A percentile compares a stretch with the other conserved stretches of the same genome.
Evolutionary conservation across 2,888 invertebrate genomes (phyloP).

Genomic region (Lasioglossum vierecki): DNA sequence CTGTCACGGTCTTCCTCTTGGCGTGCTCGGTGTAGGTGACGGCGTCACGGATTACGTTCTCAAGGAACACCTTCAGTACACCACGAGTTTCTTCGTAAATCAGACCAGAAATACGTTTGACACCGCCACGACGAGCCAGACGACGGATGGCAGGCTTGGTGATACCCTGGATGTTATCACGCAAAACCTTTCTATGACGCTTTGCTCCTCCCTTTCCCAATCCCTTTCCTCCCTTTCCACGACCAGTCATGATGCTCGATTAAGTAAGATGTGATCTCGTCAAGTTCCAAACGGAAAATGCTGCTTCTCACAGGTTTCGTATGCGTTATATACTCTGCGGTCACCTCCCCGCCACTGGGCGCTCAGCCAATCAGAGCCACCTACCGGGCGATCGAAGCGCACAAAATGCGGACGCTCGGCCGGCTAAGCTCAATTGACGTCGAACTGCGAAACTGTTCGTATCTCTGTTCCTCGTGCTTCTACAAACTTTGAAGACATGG

Average conservation of each 20-base stretch:
- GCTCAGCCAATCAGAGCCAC: background rate
- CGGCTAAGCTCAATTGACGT: background rate
- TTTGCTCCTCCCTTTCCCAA: slow-evolving; percentile 87
- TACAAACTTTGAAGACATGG: slow-evolving; percentile 84
- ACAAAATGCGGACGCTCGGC: background rate
- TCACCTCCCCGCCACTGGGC: background rate
- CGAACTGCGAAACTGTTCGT: background rate
- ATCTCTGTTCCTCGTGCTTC: background rate
- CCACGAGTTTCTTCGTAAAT: background rate
- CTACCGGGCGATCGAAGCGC: background rate
- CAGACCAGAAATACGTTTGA: background rate
- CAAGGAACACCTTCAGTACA: background rate
- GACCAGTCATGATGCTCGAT: slow-evolving; percentile 88
- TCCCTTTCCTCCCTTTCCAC: slow-evolving; percentile 89
- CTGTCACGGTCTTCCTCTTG: slow-evolving; percentile 94
- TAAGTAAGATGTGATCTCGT: too few species aligned
- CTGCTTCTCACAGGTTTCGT: accelerated
- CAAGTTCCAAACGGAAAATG: background rate
- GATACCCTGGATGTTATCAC: slow-evolving; percentile 89
- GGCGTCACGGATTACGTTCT: background rate
- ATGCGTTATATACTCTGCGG: background rate
- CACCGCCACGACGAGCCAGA: background rate
- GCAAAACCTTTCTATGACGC: slow-evolving; percentile 90
- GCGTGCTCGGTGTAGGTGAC: slow-evolving; percentile 90
- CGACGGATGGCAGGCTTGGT: background rate